Conservation (phyloP, 2,888 invertebrate genomes). For the Agonopterix subpropinquella region DNA sequence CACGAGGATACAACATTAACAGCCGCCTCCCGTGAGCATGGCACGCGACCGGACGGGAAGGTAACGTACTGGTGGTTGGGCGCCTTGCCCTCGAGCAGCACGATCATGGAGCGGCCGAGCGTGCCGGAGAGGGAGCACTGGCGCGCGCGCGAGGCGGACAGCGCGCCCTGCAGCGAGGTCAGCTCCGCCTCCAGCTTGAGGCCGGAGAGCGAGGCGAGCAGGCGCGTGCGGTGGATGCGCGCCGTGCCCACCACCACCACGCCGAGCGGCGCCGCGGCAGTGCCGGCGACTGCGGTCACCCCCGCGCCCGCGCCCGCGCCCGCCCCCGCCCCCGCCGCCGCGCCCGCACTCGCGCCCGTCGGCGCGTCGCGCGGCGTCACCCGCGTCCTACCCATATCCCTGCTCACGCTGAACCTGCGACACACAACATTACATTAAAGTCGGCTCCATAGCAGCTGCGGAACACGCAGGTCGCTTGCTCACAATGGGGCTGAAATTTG, state of each 20-base stretch:
- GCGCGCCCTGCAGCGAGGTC: slow-evolving; percentile 91
- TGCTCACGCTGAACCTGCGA: slow-evolving; percentile 79
- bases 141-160: slow-evolving; percentile 92
- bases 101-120: slow-evolving; percentile 94
- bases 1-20: slow-evolving; percentile 67
- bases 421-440: slow-evolving; percentile 43
- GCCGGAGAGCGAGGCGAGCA: slow-evolving; percentile 93
- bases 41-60: not conserved
- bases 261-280: slow-evolving; percentile 50
- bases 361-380: slow-evolving; percentile 31
- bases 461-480: too few relatives aligned
- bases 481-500: too few relatives aligned
- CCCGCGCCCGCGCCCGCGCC: slow-evolving; percentile 40
- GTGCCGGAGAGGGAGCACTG: slow-evolving; percentile 92
- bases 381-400: slow-evolving; percentile 79
- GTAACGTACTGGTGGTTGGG: slow-evolving; percentile 77
- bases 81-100: slow-evolving; percentile 91
- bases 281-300: slow-evolving; percentile 35
- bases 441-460: not conserved
- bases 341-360: slow-evolving; percentile 46
- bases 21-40: not conserved
- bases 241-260: slow-evolving; percentile 90
- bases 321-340: slow-evolving; percentile 27
- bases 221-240: slow-evolving; percentile 85
- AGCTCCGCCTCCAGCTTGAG: slow-evolving; percentile 96